A percentile compares a stretch with the other conserved stretches of the same genome.
These are phyloP conservation scores for Drosophila rubida DNA, from an alignment of 2,888 invertebrate genomes.

Conservation along the genomic window DNA sequence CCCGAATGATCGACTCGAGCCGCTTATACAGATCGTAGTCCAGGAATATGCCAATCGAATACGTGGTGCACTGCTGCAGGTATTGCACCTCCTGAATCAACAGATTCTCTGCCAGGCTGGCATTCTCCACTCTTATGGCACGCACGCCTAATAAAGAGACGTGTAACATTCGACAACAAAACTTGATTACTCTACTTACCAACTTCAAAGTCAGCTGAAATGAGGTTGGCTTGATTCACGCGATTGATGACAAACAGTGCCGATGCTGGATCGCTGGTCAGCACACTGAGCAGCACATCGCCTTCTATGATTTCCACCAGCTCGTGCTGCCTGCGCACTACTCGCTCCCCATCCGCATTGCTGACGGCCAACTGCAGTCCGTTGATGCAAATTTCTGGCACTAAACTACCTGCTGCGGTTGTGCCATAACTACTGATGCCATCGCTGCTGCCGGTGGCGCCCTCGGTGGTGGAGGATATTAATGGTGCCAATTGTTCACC, in stretches of 20 bases:
- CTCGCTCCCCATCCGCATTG: slow-evolving; percentile 53
- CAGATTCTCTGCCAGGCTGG: slow-evolving; percentile 78
- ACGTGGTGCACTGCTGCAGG: slow-evolving; percentile 82
- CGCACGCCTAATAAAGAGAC: slow-evolving; percentile 83
- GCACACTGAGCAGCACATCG: slow-evolving; percentile 82
- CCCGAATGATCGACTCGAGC: slow-evolving; percentile 78
- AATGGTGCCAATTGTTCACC: slow-evolving; percentile 52
- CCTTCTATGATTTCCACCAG: slow-evolving; percentile 83
- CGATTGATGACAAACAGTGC: slow-evolving; percentile 84
- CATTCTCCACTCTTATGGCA: slow-evolving; percentile 78
- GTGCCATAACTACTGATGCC: slow-evolving; percentile 46
- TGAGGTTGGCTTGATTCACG: slow-evolving; percentile 82
- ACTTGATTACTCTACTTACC: slow-evolving; percentile 62
- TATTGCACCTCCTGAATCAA: slow-evolving; percentile 84
- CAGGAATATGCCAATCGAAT: slow-evolving; percentile 83
- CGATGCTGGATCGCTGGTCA: slow-evolving; percentile 82
- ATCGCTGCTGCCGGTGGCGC: slow-evolving; percentile 20
- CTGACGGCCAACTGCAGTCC: slow-evolving; percentile 72
- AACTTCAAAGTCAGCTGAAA: slow-evolving; percentile 83
- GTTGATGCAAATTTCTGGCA: slow-evolving; percentile 81
- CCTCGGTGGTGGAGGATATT: slow-evolving; percentile 70
- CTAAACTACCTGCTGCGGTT: slow-evolving; percentile 55
- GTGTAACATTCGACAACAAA: no score
- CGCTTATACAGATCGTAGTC: slow-evolving; percentile 81
- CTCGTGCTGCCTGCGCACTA: slow-evolving; percentile 68